Evolutionary conservation across 2,888 invertebrate genomes (phyloP), one percentile per base, ranked within the genome.

Genomic region (Aporophyla nigra): DNA sequence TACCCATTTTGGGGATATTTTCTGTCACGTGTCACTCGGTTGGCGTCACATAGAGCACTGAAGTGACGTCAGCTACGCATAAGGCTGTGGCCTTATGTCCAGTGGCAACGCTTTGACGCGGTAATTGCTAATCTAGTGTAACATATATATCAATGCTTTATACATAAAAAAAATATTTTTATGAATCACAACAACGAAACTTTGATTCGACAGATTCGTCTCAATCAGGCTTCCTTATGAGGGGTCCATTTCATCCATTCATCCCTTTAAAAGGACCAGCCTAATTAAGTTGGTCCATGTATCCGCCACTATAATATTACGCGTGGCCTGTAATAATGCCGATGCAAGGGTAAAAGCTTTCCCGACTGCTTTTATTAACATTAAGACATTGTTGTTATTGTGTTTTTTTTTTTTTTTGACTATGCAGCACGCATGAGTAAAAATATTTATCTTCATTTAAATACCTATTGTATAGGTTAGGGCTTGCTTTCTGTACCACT

Each of bases 311-410:
- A 5, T 19, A 51, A 46, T 72, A 77, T 21, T 21, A 58, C 24
- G 14, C 63, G 56, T 61, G 61, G 61, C 69, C 53, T 82, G 53
- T 82, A 66, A 67, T 67, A 61, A 82, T 56, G 65, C 3, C n/a
- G n/a, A 10, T 49, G 58, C 53, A 65, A 49, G 27, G 24, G 40
- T 70, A 82, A 81, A 72, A 78, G 82, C 65, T 78, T 72, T 61
- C n/a, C 14, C 46, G 24, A 5, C 12, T 16, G 40, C 63, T 61
- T 51, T 77, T 56, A 81, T 69, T 40, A 71, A 76, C 14, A 69
- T 56, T 43, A 63, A 71, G 49, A n/a, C 51, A 7, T 14, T 2
- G 40, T 58, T 71, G 5, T 62, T 70, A 19, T 66, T 75, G 5
- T 21, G n/a, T 24, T 59, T 43, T 49, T 14, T 4, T 24, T 49